phyloP scores from a whole-genome alignment of 2,797 vertebrate genomes.

The Pempheris klunzingeri region DNA sequence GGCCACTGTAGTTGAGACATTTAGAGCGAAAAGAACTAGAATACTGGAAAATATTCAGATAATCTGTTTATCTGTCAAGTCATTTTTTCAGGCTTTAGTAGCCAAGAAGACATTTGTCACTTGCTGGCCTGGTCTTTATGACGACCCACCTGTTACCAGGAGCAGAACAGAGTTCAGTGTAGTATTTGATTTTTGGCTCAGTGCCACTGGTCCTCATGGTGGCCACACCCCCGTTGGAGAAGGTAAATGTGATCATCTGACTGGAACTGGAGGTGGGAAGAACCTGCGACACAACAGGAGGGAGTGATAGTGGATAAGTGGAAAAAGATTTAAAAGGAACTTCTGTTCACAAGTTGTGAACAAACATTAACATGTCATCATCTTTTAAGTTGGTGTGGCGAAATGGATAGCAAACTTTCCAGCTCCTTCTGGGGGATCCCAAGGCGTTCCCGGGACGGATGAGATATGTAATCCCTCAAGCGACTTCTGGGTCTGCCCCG shows the following conservation, averaged over 20 bases:
- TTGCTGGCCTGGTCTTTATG: not conserved
- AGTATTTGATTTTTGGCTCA: slow-evolving; percentile 99
- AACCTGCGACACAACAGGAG: slow-evolving; percentile 80
- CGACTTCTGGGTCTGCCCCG: too few relatives aligned
- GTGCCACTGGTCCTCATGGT: slow-evolving; percentile 98
- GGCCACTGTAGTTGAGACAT: too few relatives aligned
- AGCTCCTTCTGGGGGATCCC: too few relatives aligned
- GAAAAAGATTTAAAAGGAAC: not conserved
- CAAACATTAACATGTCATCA: too few relatives aligned
- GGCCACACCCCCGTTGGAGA: slow-evolving; percentile 94
- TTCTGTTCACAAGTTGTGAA: not conserved
- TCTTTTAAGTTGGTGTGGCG: too few relatives aligned
- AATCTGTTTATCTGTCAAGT: not conserved
- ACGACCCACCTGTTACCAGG: slow-evolving; percentile 93
- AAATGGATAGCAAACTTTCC: too few relatives aligned
- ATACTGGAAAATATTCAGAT: too few relatives aligned
- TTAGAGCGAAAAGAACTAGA: too few relatives aligned
- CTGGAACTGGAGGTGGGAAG: slow-evolving; percentile 95
- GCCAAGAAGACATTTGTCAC: not conserved
- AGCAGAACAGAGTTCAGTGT: slow-evolving; percentile 94
- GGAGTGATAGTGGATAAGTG: not conserved
- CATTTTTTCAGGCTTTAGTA: too few relatives aligned
- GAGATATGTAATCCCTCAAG: too few relatives aligned
- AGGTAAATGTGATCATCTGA: slow-evolving; percentile 99
- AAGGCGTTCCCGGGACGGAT: too few relatives aligned